Percentiles rank a stretch among this genome's conserved stretches.
phyloP scores from a whole-genome alignment of 1,140 invertebrate genomes.

The Periplaneta americana region DNA sequence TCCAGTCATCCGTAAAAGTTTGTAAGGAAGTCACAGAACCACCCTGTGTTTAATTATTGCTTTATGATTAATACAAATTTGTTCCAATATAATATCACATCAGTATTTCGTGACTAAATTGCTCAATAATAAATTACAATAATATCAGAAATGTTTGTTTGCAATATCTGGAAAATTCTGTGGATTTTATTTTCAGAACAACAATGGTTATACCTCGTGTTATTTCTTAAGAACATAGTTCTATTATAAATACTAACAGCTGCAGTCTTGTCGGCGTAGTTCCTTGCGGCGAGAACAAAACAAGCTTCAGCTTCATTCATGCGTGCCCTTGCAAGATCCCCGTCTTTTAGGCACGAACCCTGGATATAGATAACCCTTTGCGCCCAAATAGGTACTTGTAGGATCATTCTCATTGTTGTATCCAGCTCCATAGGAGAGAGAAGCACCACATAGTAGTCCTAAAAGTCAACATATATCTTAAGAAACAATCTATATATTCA shows the following conservation, averaged over 20 bases:
- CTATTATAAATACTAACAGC: slow-evolving; percentile 52
- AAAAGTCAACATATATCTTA: slow-evolving; percentile 22
- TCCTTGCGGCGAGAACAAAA: slow-evolving; percentile 89
- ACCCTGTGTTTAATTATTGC: too few relatives aligned
- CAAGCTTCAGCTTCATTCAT: slow-evolving; percentile 97
- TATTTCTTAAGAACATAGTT: not conserved
- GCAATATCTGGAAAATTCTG: too few relatives aligned
- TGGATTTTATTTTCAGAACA: too few relatives aligned
- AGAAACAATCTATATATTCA: too few relatives aligned
- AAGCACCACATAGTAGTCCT: slow-evolving; percentile 95
- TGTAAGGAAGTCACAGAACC: too few relatives aligned
- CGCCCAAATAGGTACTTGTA: slow-evolving; percentile 97
- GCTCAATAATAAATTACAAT: too few relatives aligned
- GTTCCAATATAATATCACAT: too few relatives aligned
- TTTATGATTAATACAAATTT: too few relatives aligned
- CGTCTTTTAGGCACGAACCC: slow-evolving; percentile 90
- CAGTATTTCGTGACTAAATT: too few relatives aligned
- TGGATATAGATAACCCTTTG: slow-evolving; percentile 97
- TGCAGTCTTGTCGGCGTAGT: slow-evolving; percentile 94
- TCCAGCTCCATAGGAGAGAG: slow-evolving; percentile 96
- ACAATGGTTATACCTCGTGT: too few relatives aligned
- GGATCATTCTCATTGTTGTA: slow-evolving; percentile 94
- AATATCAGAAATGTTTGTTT: too few relatives aligned
- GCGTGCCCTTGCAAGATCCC: slow-evolving; percentile 85
- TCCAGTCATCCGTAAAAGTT: too few relatives aligned